phyloP scores from a whole-genome alignment of 2,113 vertebrate genomes.

The Solenodon paradoxus region DNA sequence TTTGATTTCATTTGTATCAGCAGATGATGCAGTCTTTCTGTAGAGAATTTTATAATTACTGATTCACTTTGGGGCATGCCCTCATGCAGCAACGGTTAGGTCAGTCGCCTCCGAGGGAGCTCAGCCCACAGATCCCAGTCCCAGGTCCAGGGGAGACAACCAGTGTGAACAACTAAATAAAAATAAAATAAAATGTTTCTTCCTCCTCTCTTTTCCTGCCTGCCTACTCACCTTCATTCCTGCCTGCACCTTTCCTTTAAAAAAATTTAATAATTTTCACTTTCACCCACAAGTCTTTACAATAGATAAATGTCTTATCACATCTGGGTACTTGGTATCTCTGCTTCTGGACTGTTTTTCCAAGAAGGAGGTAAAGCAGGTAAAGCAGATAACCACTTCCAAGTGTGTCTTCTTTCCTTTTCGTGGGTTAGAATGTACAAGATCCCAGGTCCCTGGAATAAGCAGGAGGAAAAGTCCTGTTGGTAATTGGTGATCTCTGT shows the following conservation, averaged over 20 bases:
- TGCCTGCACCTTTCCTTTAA: no score
- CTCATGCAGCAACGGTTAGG: no score
- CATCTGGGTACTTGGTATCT: not conserved
- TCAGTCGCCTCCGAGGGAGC: no score
- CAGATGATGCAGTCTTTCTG: not conserved
- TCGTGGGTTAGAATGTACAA: not conserved
- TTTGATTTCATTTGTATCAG: not conserved
- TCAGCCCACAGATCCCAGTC: no score
- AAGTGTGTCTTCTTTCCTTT: not conserved
- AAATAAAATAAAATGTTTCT: no score
- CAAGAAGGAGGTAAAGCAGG: not conserved
- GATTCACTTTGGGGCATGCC: no score
- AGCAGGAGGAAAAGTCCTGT: not conserved
- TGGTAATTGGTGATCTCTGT: slow-evolving; percentile 1
- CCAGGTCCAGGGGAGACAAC: no score
- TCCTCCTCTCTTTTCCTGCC: no score
- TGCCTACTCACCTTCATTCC: no score
- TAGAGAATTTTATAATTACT: no score
- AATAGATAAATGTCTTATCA: not conserved
- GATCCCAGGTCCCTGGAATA: not conserved
- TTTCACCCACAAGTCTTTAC: not conserved
- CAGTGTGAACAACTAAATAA: no score
- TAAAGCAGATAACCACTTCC: not conserved
- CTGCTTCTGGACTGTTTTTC: not conserved
- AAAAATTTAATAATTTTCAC: no score